Conservation (phyloP, 2,113 vertebrate genomes). For the Seriola quinqueradiata region DNA sequence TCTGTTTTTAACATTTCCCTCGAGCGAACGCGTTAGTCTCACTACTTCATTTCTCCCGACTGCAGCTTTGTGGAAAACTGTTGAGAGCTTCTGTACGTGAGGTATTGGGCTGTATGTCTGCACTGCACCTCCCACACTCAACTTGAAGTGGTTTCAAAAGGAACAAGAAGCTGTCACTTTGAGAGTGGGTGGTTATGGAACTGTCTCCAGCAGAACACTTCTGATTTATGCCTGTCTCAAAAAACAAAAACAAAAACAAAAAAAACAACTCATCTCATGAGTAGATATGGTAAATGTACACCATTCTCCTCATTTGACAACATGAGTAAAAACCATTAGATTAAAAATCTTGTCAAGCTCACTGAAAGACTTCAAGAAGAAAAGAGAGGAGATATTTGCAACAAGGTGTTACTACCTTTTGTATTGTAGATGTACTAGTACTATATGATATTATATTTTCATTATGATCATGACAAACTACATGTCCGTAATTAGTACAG, state of each 20-base stretch:
- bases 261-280: neutral
- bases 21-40: neutral
- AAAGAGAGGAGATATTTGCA: neutral
- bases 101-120: slow-evolving; percentile 24
- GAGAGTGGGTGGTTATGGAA: slow-evolving; percentile 47
- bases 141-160: slow-evolving; percentile 28
- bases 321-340: neutral
- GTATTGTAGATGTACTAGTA: neutral
- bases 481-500: neutral
- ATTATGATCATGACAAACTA: neutral
- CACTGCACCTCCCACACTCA: slow-evolving; percentile 50
- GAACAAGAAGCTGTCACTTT: slow-evolving; percentile 50
- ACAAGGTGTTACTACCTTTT: neutral
- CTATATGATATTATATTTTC: neutral
- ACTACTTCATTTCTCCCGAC: neutral
- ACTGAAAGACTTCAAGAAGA: neutral
- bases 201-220: slow-evolving; percentile 27
- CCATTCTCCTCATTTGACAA: slow-evolving; percentile 1
- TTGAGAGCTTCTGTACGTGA: neutral
- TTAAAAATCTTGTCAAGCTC: neutral
- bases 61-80: neutral
- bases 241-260: neutral
- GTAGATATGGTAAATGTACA: neutral
- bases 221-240: slow-evolving; percentile 8
- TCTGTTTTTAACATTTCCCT: neutral